phyloP scores from a whole-genome alignment of 2,113 vertebrate species.

The Coptodon rendalli region DNA sequence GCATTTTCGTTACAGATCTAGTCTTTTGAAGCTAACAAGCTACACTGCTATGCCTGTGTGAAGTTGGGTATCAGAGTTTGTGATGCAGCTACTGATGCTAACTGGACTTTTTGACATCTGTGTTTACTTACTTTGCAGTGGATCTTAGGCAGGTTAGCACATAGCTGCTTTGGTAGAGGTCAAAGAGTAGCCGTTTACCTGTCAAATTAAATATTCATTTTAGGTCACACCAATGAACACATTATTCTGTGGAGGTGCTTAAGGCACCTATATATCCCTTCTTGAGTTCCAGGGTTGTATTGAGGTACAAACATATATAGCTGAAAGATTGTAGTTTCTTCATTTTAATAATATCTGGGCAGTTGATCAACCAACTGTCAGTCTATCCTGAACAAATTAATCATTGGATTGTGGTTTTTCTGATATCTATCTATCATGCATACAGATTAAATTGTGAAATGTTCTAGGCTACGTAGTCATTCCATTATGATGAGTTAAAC shows the following conservation, averaged over 20 bases:
- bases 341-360: neutral
- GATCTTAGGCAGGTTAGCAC: neutral
- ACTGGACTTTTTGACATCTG: neutral
- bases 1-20: neutral
- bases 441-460: conserved; percentile 21
- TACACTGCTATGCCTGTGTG: neutral
- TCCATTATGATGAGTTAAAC: conserved; percentile 38
- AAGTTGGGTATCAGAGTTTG: neutral
- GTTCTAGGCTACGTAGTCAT: conserved; percentile 28
- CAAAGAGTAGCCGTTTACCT: neutral
- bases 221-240: neutral
- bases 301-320: neutral
- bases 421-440: conserved; percentile 12
- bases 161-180: neutral
- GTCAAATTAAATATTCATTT: neutral
- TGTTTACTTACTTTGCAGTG: neutral
- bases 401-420: conserved; percentile 10
- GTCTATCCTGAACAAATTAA: neutral
- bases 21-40: neutral
- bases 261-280: neutral
- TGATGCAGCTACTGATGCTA: neutral
- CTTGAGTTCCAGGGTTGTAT: neutral
- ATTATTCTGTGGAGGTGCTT: neutral
- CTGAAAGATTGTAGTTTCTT: neutral
- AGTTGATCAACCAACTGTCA: neutral